Conservation (phyloP, 2,797 vertebrate genomes). For the Phylloscopus collybita region DNA sequence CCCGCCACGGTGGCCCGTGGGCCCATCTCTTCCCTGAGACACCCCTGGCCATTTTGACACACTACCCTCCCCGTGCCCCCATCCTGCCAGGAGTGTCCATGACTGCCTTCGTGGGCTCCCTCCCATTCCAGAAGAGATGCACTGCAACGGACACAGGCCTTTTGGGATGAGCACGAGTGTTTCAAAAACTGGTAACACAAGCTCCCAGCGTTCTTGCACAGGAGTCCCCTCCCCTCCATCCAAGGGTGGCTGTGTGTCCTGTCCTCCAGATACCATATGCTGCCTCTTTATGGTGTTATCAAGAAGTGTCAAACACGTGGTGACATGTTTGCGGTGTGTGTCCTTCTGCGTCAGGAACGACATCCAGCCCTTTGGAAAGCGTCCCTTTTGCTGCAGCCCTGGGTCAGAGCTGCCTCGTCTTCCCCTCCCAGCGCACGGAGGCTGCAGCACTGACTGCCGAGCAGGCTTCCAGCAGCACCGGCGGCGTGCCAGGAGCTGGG, state of each 20-base stretch:
- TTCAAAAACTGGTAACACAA: neutral
- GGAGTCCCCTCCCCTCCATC: neutral
- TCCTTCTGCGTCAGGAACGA: neutral
- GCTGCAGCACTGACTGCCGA: neutral
- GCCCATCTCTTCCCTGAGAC: neutral
- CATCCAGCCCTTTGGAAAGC: neutral
- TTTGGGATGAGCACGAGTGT: neutral
- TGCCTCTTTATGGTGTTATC: neutral
- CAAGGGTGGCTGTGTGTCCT: neutral
- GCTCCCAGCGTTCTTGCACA: conserved; percentile 2
- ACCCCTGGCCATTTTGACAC: neutral
- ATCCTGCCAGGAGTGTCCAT: neutral
- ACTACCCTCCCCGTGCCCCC: neutral
- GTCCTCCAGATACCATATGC: conserved; percentile 7
- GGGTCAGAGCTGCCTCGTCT: neutral
- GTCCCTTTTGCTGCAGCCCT: neutral
- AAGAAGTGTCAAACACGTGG: neutral
- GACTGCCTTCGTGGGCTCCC: neutral
- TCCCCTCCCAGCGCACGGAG: neutral
- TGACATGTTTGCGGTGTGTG: neutral
- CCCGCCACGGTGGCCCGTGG: rapidly evolving
- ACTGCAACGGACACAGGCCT: neutral
- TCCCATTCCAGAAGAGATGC: neutral
- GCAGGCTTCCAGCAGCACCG: neutral
- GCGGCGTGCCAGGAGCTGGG: neutral